These are phyloP conservation scores for Litoditis marina DNA, from an alignment of 2,888 invertebrate species.

Conservation along the genomic window DNA sequence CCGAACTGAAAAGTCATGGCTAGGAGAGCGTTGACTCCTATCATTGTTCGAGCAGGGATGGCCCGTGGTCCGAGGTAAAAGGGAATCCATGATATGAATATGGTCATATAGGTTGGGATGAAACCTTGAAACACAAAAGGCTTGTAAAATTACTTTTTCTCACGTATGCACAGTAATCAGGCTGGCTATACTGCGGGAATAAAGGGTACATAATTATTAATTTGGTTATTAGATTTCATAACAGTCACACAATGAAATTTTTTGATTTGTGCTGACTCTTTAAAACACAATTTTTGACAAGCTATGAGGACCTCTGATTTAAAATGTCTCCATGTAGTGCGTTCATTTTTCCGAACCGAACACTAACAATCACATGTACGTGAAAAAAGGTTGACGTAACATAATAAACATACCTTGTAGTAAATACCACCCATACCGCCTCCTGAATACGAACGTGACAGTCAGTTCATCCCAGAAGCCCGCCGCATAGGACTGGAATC, in stretches of 20 bases:
- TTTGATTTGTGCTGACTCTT: too few species aligned
- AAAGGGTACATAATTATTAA: too few species aligned
- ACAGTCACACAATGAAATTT: too few species aligned
- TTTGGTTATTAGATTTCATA: too few species aligned
- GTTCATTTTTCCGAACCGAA: too few species aligned
- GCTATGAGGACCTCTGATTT: too few species aligned
- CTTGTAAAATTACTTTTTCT: background rate
- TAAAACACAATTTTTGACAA: too few species aligned
- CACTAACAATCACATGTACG: too few species aligned
- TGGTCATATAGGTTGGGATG: constrained; percentile 61
- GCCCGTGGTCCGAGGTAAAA: constrained; percentile 59
- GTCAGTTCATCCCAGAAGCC: constrained; percentile 61
- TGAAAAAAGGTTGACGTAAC: background rate
- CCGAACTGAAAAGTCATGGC: constrained; percentile 62
- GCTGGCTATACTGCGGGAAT: too few species aligned
- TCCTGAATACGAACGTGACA: constrained; percentile 55
- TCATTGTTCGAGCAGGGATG: constrained; percentile 60
- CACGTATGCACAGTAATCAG: background rate
- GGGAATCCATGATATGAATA: constrained; percentile 62
- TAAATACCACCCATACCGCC: constrained; percentile 61
- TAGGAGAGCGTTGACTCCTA: constrained; percentile 59
- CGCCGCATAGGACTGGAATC: constrained; percentile 53
- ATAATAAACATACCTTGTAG: constrained; percentile 47
- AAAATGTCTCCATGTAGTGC: too few species aligned
- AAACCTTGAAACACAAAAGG: constrained; percentile 40